Evolutionary conservation across 2,888 invertebrate species (phyloP).

Genomic region (Balanococcus diminutus): DNA sequence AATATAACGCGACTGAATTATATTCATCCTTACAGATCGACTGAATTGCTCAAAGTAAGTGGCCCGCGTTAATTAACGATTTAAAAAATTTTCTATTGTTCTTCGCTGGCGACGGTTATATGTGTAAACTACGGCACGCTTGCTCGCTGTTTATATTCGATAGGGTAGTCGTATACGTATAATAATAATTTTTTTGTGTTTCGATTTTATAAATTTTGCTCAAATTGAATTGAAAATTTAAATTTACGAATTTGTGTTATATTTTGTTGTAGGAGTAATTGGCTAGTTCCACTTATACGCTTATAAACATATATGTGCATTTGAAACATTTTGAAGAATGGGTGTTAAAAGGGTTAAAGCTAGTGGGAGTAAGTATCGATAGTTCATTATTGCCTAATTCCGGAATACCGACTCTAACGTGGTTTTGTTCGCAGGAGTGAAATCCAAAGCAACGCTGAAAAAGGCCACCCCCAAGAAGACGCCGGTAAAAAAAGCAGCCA

Average conservation of each 20-base stretch:
- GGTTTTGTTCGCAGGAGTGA: background rate
- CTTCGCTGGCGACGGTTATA: constrained; percentile 33
- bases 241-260: background rate
- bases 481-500: background rate
- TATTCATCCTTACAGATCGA: background rate
- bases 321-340: background rate
- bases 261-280: background rate
- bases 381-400: background rate
- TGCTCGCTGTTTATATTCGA: background rate
- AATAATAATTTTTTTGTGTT: background rate
- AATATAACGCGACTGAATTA: background rate
- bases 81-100: constrained; percentile 33
- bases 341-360: background rate
- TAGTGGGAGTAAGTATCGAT: background rate
- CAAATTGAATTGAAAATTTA: background rate
- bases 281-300: background rate
- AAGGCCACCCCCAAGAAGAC: background rate
- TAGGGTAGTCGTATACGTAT: background rate
- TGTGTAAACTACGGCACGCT: constrained; percentile 23
- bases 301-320: background rate
- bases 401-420: background rate
- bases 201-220: background rate
- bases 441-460: background rate
- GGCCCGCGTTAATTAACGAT: constrained; percentile 31
- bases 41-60: background rate